phyloP scores from a whole-genome alignment of 2,888 invertebrate species.

The Eupithecia abbreviata region DNA sequence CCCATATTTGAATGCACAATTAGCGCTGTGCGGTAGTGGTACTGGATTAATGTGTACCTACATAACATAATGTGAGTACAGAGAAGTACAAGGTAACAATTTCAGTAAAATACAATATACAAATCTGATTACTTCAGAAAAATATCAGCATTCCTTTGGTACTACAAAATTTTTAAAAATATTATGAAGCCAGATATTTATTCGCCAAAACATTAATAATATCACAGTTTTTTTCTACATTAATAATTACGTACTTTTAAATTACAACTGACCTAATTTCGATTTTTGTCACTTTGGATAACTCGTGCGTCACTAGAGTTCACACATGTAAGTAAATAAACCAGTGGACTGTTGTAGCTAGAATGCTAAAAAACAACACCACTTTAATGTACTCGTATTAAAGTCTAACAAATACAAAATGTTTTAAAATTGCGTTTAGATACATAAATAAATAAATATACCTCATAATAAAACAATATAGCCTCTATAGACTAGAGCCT shows the following conservation, averaged over 20 bases:
- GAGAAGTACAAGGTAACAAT: not conserved
- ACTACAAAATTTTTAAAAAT: constrained; percentile 7
- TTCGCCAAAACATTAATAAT: constrained; percentile 22
- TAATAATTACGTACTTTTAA: constrained; percentile 6
- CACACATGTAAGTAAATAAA: not conserved
- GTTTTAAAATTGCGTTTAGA: not conserved
- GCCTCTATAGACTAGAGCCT: no score
- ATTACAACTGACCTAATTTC: not conserved
- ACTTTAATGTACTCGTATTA: not conserved
- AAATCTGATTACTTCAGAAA: not conserved
- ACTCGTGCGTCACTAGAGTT: constrained; percentile 1
- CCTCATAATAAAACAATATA: not conserved
- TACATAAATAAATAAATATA: not conserved
- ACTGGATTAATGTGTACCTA: no score
- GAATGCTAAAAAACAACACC: not conserved
- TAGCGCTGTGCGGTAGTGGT: no score
- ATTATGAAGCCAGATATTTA: constrained; percentile 8
- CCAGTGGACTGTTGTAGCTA: not conserved
- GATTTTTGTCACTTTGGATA: constrained; percentile 7
- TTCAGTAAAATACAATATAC: not conserved
- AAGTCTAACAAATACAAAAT: not conserved
- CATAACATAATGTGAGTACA: not conserved
- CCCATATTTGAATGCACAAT: not conserved
- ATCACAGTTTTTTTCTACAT: constrained; percentile 26
- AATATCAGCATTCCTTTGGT: not conserved